Base-by-base conservation (phyloP, 2,113 vertebrate species). In the Sapayoa aenigma region DNA sequence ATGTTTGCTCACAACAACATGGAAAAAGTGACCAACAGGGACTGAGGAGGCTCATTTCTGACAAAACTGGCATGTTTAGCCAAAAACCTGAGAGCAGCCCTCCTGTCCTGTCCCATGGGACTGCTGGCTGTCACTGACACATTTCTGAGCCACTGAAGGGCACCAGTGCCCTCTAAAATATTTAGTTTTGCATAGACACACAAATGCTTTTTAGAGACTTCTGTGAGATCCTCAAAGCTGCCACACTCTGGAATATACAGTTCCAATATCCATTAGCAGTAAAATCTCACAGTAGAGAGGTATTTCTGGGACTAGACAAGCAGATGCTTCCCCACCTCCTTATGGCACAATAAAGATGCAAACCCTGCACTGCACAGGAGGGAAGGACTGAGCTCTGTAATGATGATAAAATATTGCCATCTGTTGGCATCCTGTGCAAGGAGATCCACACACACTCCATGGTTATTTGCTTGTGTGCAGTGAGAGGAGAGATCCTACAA, bases 331-430 rank as follows among this genome's bases (percentile, higher is more conserved):
- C 67, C 6, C 33, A 72, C 9, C 35, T 73, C 52, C 55, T 30
- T 14, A 4, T 25, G 63, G 44, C 79, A 69, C 27, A 21, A 5
- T 3, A 8, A 33, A 72, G 44, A 68, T 14, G 37, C n/a, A 87
- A 88, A 37, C 14, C 55, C 75, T 6, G 31, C 2, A 3, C 15
- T n/a, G 82, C 82, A 21, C 30, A 35, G 89, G 49, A 77, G 30
- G 76, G 87, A 84, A 79, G 72, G 69, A 55, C 69, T 46, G 78
- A 41, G 14, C 69, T 71, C 67, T 63, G 73, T 13, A 94, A 95
- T 17, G 95, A 91, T 93, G 94, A 98, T 91, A 98, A 97, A 98
- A 98, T 97, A 96, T 98, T 98, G 97, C 97, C 98, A 98, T 97
- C 97, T 98, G 97, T 98, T 98, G 97, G 97, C 96, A 97, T 88